A percentile compares a stretch with the other conserved stretches of the same genome.
Conservation (phyloP, 1,140 invertebrate genomes). For the Bradynema listronoti region DNA sequence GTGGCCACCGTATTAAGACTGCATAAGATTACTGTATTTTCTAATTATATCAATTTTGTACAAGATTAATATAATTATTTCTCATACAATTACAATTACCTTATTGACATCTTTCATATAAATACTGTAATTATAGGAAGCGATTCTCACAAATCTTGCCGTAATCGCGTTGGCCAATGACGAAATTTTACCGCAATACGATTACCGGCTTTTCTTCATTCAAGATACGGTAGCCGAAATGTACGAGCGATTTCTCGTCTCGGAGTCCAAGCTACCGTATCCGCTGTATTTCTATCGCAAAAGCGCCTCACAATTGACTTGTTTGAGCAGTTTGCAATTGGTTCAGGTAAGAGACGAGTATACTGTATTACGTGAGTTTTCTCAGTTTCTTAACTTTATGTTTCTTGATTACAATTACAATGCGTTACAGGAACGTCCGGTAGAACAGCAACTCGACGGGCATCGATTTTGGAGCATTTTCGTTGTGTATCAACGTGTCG, state of each 20-base stretch:
- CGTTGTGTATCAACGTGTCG: neutral
- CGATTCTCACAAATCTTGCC: slow-evolving; percentile 2
- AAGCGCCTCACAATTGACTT: neutral
- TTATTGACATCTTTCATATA: too few relatives aligned
- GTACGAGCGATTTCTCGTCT: slow-evolving; percentile 3
- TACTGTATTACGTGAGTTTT: too few relatives aligned
- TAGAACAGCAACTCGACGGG: slow-evolving; percentile 6
- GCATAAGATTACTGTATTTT: too few relatives aligned
- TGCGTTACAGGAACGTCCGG: neutral
- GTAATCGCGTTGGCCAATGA: neutral
- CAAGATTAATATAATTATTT: too few relatives aligned
- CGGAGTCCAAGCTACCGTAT: neutral
- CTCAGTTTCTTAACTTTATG: too few relatives aligned
- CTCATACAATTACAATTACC: too few relatives aligned
- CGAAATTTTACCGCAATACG: neutral
- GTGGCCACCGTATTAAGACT: too few relatives aligned
- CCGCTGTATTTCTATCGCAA: slow-evolving; percentile 4
- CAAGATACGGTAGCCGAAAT: neutral
- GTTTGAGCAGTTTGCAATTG: neutral
- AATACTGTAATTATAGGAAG: too few relatives aligned
- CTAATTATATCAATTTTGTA: too few relatives aligned
- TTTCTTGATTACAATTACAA: neutral
- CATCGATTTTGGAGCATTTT: neutral
- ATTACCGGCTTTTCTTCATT: slow-evolving; percentile 11
- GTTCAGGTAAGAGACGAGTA: too few relatives aligned